These are phyloP conservation scores for Rugalucina vietnamica DNA, from an alignment of 2,888 invertebrate genomes.

Conservation along the genomic window DNA sequence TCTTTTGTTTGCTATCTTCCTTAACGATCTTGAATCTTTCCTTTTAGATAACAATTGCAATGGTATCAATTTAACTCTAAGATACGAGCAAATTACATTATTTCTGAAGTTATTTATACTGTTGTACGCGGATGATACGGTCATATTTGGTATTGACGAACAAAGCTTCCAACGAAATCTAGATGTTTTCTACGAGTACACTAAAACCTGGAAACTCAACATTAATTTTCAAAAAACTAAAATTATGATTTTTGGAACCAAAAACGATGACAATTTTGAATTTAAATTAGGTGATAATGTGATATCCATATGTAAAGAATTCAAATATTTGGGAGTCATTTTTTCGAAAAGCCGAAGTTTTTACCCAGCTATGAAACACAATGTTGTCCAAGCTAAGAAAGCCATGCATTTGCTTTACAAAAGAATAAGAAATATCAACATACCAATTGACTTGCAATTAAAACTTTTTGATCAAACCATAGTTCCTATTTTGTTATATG, in stretches of 20 bases:
- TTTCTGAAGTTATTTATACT: constrained; percentile 38
- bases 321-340: constrained; percentile 6
- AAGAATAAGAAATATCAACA: neutral
- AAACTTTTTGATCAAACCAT: constrained; percentile 5
- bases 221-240: constrained; percentile 44
- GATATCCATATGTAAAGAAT: neutral
- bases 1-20: constrained; percentile 29
- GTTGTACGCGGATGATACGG: constrained; percentile 50
- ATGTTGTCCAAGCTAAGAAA: neutral
- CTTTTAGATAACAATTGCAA: neutral
- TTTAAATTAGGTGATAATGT: constrained; percentile 9
- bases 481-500: neutral
- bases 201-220: constrained; percentile 37
- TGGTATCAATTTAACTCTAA: neutral
- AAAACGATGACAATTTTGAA: neutral
- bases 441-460: neutral
- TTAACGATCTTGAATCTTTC: constrained; percentile 28
- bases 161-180: constrained; percentile 30
- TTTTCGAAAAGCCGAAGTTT: neutral
- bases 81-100: neutral
- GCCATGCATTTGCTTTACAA: constrained; percentile 2
- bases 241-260: constrained; percentile 25
- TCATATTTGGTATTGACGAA: constrained; percentile 27
- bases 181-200: constrained; percentile 36
- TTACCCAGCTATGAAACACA: neutral